phyloP scores from a whole-genome alignment of 2,113 vertebrate genomes.

The Amphiprion percula region DNA sequence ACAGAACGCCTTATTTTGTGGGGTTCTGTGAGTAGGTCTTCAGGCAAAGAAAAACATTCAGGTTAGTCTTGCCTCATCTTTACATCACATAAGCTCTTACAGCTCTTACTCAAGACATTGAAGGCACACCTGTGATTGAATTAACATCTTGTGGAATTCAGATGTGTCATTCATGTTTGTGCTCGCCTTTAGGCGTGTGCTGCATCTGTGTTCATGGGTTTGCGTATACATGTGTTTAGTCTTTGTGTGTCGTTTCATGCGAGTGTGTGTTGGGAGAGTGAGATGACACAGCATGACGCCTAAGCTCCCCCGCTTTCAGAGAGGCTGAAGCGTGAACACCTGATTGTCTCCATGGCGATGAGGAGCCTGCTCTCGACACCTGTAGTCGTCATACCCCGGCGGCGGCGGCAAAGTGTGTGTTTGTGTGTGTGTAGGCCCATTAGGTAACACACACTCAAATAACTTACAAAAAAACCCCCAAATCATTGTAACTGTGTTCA shows the following conservation, averaged over 20 bases:
- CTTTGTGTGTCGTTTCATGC: slow-evolving; percentile 12
- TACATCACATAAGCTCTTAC: neutral
- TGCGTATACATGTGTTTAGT: neutral
- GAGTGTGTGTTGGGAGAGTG: neutral
- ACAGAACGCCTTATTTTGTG: too few relatives aligned
- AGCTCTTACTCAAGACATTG: neutral
- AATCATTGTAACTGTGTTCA: neutral
- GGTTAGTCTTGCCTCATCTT: neutral
- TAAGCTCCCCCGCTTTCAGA: neutral
- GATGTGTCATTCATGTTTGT: neutral
- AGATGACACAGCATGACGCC: slow-evolving; percentile 21
- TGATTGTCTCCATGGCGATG: slow-evolving; percentile 29
- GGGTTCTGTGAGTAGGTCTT: neutral
- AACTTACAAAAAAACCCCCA: neutral
- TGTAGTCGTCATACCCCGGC: neutral
- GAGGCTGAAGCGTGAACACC: slow-evolving; percentile 25
- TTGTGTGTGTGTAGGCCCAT: neutral
- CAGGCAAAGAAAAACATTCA: neutral
- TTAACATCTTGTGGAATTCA: neutral
- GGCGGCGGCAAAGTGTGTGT: slow-evolving; percentile 3
- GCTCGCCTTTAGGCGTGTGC: slow-evolving; percentile 5
- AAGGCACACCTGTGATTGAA: neutral
- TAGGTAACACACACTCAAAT: neutral
- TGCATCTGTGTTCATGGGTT: neutral
- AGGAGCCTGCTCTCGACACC: slow-evolving; percentile 29